Base-by-base conservation (phyloP, 2,797 vertebrate species). In the Ctenopoma multispine region DNA sequence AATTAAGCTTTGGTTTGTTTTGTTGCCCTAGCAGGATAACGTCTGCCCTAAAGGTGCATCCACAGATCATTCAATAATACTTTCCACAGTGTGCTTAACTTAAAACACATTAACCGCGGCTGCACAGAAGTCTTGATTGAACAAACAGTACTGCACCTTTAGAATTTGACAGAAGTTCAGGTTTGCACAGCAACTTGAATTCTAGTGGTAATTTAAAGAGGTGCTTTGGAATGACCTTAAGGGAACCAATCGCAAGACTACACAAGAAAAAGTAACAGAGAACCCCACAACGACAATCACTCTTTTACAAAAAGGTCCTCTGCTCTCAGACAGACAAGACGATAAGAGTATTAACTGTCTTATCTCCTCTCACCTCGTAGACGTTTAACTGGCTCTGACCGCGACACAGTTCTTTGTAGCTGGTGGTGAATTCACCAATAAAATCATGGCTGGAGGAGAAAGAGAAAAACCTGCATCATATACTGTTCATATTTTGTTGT, bases 351-450 rank as follows among this genome's bases (percentile, higher is more conserved):
- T 48, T 0, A 6, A 51, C 49, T 8, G 3, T 62, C 24, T 77
- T 8, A 48, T 82, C 58, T 50, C 21, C 24, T 72, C 90, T 89
- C 77, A 98, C 97, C 96, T 98, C 96, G 0, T 95, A 96, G 73
- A 96, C 90, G 3, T 96, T 98, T 88, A 96, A 92, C 65, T 95
- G 96, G 86, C 87, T 97, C 86, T 96, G 96, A 21, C 96, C 95
- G 0, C 95, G 94, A 7, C 96, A 96, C 62, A 98, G 91, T 59
- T 97, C 96, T 85, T 96, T 95, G 93, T 95, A 98, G 89, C 96
- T 97, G 74, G 95, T 96, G 77, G 94, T 96, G 89, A 98, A 98
- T 92, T 98, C 97, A 4, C 97, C 97, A 0, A 98, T 98, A 92
- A 98, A 98, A 87, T 98, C 97, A 0, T 98, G 97, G 90, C 97